Percentiles rank a stretch among this genome's conserved stretches.
Conservation (phyloP, 1,140 invertebrate species). For the Cataglyphis hispanica region DNA sequence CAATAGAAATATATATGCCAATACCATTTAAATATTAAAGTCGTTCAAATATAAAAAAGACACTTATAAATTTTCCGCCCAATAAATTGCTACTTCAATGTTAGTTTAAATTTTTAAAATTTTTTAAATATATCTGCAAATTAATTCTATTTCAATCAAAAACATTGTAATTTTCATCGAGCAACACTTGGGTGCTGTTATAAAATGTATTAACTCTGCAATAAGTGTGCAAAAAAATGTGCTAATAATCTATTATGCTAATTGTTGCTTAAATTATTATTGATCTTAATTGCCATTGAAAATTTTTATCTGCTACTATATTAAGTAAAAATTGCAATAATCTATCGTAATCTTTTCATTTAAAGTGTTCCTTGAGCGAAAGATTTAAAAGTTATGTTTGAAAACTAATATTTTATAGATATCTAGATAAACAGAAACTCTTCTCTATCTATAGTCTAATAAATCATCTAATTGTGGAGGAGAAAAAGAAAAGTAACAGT, state of each 20-base stretch:
- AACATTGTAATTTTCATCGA: background rate
- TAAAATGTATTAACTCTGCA: background rate
- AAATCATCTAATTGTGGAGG: conserved; percentile 3
- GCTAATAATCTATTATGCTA: background rate
- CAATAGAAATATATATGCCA: conserved; percentile 32
- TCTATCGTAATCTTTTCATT: background rate
- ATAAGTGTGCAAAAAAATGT: background rate
- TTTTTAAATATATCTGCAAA: no score
- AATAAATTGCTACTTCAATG: background rate
- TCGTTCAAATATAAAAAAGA: conserved; percentile 21
- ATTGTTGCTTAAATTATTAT: background rate
- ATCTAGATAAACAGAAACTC: background rate
- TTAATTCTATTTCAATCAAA: no score
- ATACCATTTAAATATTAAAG: background rate
- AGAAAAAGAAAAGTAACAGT: background rate
- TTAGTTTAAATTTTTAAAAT: background rate
- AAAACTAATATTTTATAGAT: background rate
- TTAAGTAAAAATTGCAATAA: background rate
- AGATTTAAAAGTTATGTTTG: conserved; percentile 1
- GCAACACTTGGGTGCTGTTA: background rate
- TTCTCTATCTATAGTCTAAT: background rate
- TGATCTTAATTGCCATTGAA: background rate
- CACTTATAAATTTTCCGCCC: background rate
- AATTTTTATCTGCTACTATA: background rate
- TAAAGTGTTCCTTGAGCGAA: background rate